Evolutionary conservation across 2,888 invertebrate species (phyloP).

Genomic region (Portevinia maculata): DNA sequence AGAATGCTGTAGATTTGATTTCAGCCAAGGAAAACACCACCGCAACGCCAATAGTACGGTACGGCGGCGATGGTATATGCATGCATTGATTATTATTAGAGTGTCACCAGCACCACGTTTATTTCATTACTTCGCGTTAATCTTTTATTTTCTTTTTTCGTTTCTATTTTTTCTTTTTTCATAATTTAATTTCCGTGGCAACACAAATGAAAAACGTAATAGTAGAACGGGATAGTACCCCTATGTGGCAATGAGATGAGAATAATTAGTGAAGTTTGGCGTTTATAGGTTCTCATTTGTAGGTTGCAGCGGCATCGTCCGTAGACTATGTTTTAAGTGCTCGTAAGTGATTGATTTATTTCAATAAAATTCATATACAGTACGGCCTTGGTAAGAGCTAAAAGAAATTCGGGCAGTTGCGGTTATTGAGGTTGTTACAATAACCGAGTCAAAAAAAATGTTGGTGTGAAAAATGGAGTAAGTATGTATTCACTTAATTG

Average conservation of each 20-base stretch:
- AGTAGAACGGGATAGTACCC: slow-evolving; percentile 57
- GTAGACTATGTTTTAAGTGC: not conserved
- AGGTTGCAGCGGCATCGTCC: not conserved
- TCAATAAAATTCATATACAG: not conserved
- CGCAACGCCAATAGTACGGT: slow-evolving; percentile 46
- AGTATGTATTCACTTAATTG: too few species aligned
- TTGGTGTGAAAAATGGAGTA: too few species aligned
- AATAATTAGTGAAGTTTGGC: slow-evolving; percentile 46
- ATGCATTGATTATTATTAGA: slow-evolving; percentile 72
- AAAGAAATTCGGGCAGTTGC: too few species aligned
- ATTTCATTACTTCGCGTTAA: slow-evolving; percentile 57
- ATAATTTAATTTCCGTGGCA: slow-evolving; percentile 61
- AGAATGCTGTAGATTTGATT: slow-evolving; percentile 65
- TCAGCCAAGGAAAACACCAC: slow-evolving; percentile 38
- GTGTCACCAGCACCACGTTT: slow-evolving; percentile 68
- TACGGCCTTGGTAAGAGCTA: too few species aligned
- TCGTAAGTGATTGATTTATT: not conserved
- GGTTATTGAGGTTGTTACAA: too few species aligned
- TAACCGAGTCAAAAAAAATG: too few species aligned
- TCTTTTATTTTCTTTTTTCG: slow-evolving; percentile 52
- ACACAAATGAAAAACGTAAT: slow-evolving; percentile 42
- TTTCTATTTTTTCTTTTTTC: slow-evolving; percentile 27
- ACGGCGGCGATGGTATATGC: slow-evolving; percentile 37
- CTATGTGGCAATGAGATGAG: slow-evolving; percentile 24
- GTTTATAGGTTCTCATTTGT: slow-evolving; percentile 28